Base-by-base conservation (phyloP, 1,140 invertebrate species). In the Ceratina calcarata region DNA sequence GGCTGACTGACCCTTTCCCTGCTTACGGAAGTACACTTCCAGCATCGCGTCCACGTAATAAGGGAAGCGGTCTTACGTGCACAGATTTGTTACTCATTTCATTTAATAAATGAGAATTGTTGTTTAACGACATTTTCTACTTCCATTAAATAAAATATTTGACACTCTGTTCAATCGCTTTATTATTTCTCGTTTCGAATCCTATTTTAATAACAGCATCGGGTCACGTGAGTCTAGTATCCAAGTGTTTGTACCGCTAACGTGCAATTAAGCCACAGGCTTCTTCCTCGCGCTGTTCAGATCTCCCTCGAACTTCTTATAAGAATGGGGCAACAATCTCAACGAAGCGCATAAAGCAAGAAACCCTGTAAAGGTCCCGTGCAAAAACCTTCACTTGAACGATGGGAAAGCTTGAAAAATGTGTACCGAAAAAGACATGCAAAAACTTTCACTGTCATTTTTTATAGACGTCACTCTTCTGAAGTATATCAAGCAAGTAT, bases 21-120 rank as follows among this genome's bases (percentile, higher is more conserved):
- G 20, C 15, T 24, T n/a, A 15, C 72, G 72, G 72, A 74, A 74
- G 49, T 55, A 2, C 45, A 22, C 16, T 24, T 73, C 49, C 18
- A 37, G 24, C 20, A 45, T 49, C 57, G 18, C 7, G 15, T 45
- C 3, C 37, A 45, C 37, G 37, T 45, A 45, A 45, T 6, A 45
- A 45, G 37, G 37, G 37, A 10, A 45, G 6, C 37, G 10, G 3
- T 45, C 37, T 10, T 6, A 10, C 37, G 10, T 45, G 37, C 37
- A 45, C 6, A 45, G 37, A 45, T 45, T 45, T 45, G 37, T 45
- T 45, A 10, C 37, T 45, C 37, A 0, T 1, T 32, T 32, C 1
- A 32, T 32, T 32, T 4, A 32, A 32, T 32, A 32, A 32, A 32
- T 4, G 27, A 32, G 27, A 32, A 32, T 32, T 32, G 27, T 10